Evolutionary conservation across 2,113 vertebrate genomes (phyloP), one percentile per base, ranked within the genome.

Genomic region (Camelus dromedarius): DNA sequence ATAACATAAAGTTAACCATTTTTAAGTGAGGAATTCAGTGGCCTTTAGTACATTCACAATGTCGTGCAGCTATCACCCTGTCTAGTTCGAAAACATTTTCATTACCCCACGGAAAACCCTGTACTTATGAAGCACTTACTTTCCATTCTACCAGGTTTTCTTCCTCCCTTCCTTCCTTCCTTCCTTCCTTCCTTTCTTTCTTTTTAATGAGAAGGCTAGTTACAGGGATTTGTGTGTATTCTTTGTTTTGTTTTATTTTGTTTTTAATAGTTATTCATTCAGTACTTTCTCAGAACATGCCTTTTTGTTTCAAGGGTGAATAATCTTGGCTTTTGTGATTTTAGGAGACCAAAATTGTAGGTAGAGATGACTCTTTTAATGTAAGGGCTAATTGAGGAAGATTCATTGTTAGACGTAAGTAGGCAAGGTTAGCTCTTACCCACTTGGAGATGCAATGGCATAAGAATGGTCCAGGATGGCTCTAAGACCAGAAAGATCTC

Each of bases 271-370:
- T 30, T 58, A 16, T 48, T 84, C 75, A 6, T 84, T 72, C 11
- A 9, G n/a, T 48, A 20, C 46, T 54, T 88, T 93, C 60, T 95
- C 35, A 46, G 46, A 70, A 77, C 1, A 0, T 75, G 46, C 67
- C 14, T 90, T 89, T 80, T 93, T 85, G 38, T 84, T 83, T 96
- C 14, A 87, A 35, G 46, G 19, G 8, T 64, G 50, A 88, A 20
- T 81, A 70, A 66, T 76, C 14, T 62, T 83, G 62, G 70, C 35
- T 58, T 89, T 76, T 52, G 24, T 1, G 12, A 30, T 91, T 89
- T 86, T 81, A 82, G 54, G 54, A 82, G 42, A 20, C 24, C 24
- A 82, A 35, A 58, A 54, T 9, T 54, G 12, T 28, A 18, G 13
- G 62, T n/a, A 48, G 30, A 73, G 73, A 62, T 86, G n/a, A 35